Percentiles rank a stretch among this genome's conserved stretches.
Evolutionary conservation across 2,113 vertebrate genomes (phyloP).

Genomic region (Ailurus styani): DNA sequence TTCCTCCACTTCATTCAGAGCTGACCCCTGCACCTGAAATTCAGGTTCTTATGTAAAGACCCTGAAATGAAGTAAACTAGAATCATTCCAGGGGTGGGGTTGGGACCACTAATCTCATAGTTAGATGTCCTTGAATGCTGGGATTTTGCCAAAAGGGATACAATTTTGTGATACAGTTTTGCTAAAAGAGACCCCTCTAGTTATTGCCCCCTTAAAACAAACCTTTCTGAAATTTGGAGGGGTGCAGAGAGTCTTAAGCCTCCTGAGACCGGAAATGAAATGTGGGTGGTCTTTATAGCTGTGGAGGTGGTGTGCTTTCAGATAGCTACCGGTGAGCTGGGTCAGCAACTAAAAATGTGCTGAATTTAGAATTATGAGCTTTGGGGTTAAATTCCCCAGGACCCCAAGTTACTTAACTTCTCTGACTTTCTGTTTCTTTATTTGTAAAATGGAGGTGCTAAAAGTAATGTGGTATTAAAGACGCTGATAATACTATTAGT

Average conservation of each 20-base stretch:
- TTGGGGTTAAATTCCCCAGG: not conserved
- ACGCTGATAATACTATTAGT: not conserved
- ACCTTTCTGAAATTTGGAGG: not conserved
- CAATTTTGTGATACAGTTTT: not conserved
- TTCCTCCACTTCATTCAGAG: not conserved
- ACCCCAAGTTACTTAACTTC: not conserved
- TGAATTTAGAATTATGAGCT: not conserved
- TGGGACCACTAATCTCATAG: not conserved
- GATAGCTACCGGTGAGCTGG: not conserved
- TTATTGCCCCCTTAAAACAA: not conserved
- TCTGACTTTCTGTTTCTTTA: not conserved
- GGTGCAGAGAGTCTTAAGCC: not conserved
- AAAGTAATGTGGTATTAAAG: not conserved
- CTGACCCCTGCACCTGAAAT: not conserved
- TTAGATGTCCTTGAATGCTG: not conserved
- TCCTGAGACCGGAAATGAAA: not conserved
- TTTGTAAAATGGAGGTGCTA: not conserved
- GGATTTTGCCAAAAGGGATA: not conserved
- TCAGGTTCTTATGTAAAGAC: not conserved
- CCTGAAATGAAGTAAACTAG: not conserved
- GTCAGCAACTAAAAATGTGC: not conserved
- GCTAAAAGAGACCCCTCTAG: not conserved
- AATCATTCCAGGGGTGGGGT: not conserved
- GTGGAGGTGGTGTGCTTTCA: rapidly evolving
- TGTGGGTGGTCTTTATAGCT: not conserved